phyloP scores from a whole-genome alignment of 2,888 invertebrate genomes.

The Ectropis crepuscularia region DNA sequence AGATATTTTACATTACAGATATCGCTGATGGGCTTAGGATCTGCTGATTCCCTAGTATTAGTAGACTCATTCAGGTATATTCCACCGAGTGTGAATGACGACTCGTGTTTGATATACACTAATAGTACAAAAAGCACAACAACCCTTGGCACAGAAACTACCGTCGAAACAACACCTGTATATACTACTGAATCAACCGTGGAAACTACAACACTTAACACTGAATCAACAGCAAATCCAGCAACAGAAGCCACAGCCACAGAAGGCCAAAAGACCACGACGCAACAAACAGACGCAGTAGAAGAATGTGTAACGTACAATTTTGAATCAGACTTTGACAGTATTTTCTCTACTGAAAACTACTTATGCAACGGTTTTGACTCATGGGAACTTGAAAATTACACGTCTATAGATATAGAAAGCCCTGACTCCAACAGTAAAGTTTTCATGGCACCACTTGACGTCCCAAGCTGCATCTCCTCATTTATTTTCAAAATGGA shows the following conservation, averaged over 20 bases:
- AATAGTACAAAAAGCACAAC: slow-evolving; percentile 9
- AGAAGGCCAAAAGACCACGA: neutral
- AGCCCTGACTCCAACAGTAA: slow-evolving; percentile 46
- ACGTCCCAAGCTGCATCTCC: slow-evolving; percentile 52
- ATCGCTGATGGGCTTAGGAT: slow-evolving; percentile 43
- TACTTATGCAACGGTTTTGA: slow-evolving; percentile 5
- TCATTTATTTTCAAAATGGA: slow-evolving; percentile 54
- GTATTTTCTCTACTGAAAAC: slow-evolving; percentile 25
- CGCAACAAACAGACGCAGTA: neutral
- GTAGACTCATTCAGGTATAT: slow-evolving; percentile 51
- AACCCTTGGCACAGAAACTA: neutral
- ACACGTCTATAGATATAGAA: slow-evolving; percentile 45
- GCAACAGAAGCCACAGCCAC: slow-evolving; percentile 26
- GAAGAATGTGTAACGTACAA: slow-evolving; percentile 8
- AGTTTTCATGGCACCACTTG: slow-evolving; percentile 50
- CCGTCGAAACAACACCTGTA: neutral
- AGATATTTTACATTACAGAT: slow-evolving; percentile 42
- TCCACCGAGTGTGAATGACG: slow-evolving; percentile 27
- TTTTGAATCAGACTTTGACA: slow-evolving; percentile 2
- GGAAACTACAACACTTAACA: neutral
- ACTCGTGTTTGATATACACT: slow-evolving; percentile 42
- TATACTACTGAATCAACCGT: neutral
- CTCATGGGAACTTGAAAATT: slow-evolving; percentile 52
- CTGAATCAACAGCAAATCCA: neutral
- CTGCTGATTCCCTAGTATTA: slow-evolving; percentile 41